Base-by-base conservation (phyloP, 2,888 invertebrate genomes). In the Zaprionus obscuricornis region DNA sequence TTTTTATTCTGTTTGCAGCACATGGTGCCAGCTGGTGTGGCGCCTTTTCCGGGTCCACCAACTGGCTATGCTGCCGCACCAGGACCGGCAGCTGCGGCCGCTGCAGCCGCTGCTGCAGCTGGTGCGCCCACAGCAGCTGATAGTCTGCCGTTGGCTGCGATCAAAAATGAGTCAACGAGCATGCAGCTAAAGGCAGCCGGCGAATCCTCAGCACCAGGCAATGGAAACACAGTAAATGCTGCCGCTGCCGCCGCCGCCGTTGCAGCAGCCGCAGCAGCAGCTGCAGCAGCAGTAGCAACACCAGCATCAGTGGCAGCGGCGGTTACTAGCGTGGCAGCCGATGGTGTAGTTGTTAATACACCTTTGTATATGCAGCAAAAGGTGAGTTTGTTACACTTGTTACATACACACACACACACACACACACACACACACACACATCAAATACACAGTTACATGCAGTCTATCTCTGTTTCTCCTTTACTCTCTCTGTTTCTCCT, bases 21-120 rank as follows among this genome's bases (percentile, higher is more conserved):
- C 85, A 89, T 90, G 89, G 89, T 90, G 88, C 89, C 89, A 72
- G 88, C 90, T 65, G 89, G 90, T 66, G 90, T 89, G 73, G 87
- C 88, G 77, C 89, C 89, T 52, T 90, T 86, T 75, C 88, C 88
- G 40, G 89, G 90, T 74, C 88, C 89, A 65, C 89, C 90, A 51
- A 76, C 89, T 74, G 90, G 89, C 83, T 90, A 87, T 83, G 90
- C 90, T 57, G 86, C 89, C 57, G 87, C 88, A 55, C 86, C 86
- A 34, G 84, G 89, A 51, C 79, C 77, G 33, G 88, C 87, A 66
- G 88, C 88, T 43, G 88, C 87, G 50, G 85, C 87, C 58, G 85
- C 83, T 34, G 77, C 85, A 20, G 88, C 89, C 13, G 74, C 70
- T 20, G 66, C 66, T 45, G 86, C 87, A 39, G 81, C 87, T 34